Evolutionary conservation across 2,888 invertebrate genomes (phyloP), one percentile per base, ranked within the genome.

Genomic region (Nowickia ferox): DNA sequence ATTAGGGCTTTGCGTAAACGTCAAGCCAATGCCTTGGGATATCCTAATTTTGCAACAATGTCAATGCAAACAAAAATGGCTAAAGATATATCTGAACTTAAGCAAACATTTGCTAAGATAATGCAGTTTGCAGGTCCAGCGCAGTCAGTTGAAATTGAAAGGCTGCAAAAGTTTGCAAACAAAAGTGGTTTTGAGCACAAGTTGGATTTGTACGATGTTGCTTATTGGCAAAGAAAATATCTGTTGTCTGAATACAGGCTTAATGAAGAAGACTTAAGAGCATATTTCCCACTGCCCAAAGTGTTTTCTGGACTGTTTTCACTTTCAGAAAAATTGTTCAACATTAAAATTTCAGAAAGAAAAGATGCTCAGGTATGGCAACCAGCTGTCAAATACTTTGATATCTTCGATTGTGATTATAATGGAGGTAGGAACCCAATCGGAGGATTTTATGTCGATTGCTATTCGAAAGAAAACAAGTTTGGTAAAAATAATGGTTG

Each of bases 51-150:
- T 92, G 96, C 95, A 0, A 96, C 97, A 53, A 96, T 98, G 96
- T 97, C 97, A 51, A 97, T 98, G 97, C 96, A 97, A 93, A 98
- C 97, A 0, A 98, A 98, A 94, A 95, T 98, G 97, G 97, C 98
- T 9, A 96, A 96, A 10, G 96, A 94, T 87, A 93, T 97, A 15
- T 95, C 96, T 72, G 96, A 96, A 91, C 95, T 98, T 0, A 94
- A 96, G 87, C 94, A 94, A 84, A 94, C 96, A 84, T 93, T 98
- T 40, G 94, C 95, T 74, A 94, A 93, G 87, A 93, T 97, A 48
- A 91, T 96, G 0, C 94, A 95, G 88, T 94, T 94, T 89, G 97
- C 97, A 0, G 94, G 94, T 81, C 96, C 96, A 0, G 95, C 95
- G 68, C 97, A 98, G 91, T 95, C 96, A 80, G 93, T 94, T 8